phyloP scores from a whole-genome alignment of 2,113 vertebrate genomes.

The Laticauda laticaudata region DNA sequence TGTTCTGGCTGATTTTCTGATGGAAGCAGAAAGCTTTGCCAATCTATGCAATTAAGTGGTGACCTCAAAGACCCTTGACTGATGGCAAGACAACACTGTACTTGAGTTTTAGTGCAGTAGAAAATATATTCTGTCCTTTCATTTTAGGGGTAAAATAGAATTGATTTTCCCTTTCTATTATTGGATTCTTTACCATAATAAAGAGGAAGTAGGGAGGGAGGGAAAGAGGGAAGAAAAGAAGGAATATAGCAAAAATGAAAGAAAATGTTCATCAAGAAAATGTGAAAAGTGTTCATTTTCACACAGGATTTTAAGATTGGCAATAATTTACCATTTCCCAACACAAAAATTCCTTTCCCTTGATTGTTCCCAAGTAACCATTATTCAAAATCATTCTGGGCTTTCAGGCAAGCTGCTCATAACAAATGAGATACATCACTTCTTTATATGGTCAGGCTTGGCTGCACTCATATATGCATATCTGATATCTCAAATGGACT shows the following conservation, averaged over 20 bases:
- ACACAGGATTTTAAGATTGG: not conserved
- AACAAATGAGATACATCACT: not conserved
- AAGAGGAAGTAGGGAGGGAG: not conserved
- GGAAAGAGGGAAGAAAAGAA: not conserved
- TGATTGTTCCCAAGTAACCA: not conserved
- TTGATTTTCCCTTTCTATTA: not conserved
- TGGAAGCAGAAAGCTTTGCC: not conserved
- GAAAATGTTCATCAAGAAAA: too few relatives aligned
- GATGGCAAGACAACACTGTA: not conserved
- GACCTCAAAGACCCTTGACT: not conserved
- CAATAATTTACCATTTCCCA: not conserved
- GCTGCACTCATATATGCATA: not conserved
- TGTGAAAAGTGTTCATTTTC: not conserved
- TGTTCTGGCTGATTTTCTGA: not conserved
- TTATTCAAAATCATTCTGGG: not conserved
- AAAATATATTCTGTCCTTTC: not conserved
- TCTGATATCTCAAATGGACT: not conserved
- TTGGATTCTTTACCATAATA: not conserved
- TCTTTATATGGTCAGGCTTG: not conserved
- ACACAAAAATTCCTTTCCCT: not conserved
- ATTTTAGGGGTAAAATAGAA: not conserved
- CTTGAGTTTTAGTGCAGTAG: not conserved
- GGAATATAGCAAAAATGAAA: not conserved
- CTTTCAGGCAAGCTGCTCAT: not conserved
- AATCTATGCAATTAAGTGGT: not conserved